Base-by-base conservation (phyloP, 2,888 invertebrate genomes). In the Limnephilus auricula region DNA sequence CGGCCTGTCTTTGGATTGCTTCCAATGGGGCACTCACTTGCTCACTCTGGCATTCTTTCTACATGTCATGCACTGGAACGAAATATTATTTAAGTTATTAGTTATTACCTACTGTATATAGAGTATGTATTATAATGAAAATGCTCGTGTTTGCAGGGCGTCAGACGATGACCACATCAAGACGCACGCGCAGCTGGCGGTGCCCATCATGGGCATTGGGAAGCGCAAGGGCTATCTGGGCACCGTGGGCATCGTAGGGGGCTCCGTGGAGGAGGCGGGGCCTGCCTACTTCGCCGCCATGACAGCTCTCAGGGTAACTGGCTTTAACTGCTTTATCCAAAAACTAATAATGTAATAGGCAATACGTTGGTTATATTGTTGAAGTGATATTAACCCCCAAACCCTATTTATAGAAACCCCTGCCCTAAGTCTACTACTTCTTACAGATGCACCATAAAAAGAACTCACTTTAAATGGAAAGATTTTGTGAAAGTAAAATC, bases 221-320 rank as follows among this genome's bases (percentile, higher is more conserved):
- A 97, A 96, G 93, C 97, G 99, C 94, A 99, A 99, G 96, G 99
- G 99, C 79, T 97, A 98, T 95, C 97, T 98, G 89, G 99, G 99
- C 13, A 96, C 99, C 94, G 97, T 99, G 93, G 99, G 98, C 65
- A 97, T 99, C 79, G 96, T 99, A 93, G 99, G 99, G n/a, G 99
- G 99, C 1, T 99, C 98, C 91, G 95, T 97, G 87, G 99, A 99
- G 95, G 99, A 99, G 94, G 99, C 99, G 0, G 99, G 99, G 65
- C 99, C 99, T 0, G 99, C 99, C 5, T 99, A 98, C 94, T 99
- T 98, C 96, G 97, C 99, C 18, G 99, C 98, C 2, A 98, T 99
- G 93, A 97, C 98, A 93, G 98, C 99, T 12, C 95, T 99, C 86
- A 98, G 97, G 96, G 96, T 96, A 89, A 94, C 94, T 94, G 31